Conservation (phyloP, 23 tunicate species). For the Oikopleura vanhoeffeni region DNA sequence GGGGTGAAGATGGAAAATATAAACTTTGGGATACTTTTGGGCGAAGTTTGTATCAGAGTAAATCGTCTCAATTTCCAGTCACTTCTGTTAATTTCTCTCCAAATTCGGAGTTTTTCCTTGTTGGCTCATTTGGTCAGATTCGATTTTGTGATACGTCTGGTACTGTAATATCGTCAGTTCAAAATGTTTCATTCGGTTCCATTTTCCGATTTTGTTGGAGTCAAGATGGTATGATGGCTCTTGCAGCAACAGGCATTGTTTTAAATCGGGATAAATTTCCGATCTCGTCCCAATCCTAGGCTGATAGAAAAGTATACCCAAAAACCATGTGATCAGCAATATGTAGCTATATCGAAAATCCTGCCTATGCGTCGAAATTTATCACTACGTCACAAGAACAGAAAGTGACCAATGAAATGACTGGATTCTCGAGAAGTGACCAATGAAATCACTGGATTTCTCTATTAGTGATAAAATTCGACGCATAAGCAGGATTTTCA, state of each 20-base stretch:
- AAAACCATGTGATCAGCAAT: too few species aligned
- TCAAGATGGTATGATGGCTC: background rate
- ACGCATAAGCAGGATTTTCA: too few species aligned
- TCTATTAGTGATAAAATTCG: too few species aligned
- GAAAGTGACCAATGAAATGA: too few species aligned
- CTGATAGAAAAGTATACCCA: too few species aligned
- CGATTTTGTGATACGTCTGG: conserved; percentile 84
- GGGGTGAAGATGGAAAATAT: conserved; percentile 93
- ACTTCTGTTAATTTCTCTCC: conserved; percentile 58
- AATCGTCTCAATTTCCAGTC: conserved; percentile 46
- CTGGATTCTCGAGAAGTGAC: too few species aligned
- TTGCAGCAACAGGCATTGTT: background rate
- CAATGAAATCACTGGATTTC: too few species aligned
- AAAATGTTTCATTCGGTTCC: background rate
- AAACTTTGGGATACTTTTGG: conserved; percentile 90
- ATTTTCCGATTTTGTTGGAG: background rate
- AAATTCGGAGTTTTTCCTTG: conserved; percentile 58
- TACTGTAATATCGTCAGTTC: background rate
- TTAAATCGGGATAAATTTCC: too few species aligned
- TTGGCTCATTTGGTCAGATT: conserved; percentile 59
- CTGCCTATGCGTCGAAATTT: too few species aligned
- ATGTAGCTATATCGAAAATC: too few species aligned
- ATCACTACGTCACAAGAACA: too few species aligned
- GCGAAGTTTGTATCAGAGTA: conserved; percentile 39
- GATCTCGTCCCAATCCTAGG: too few species aligned